These are phyloP conservation scores for Tuta absoluta DNA, from an alignment of 2,888 invertebrate genomes.

Conservation along the genomic window DNA sequence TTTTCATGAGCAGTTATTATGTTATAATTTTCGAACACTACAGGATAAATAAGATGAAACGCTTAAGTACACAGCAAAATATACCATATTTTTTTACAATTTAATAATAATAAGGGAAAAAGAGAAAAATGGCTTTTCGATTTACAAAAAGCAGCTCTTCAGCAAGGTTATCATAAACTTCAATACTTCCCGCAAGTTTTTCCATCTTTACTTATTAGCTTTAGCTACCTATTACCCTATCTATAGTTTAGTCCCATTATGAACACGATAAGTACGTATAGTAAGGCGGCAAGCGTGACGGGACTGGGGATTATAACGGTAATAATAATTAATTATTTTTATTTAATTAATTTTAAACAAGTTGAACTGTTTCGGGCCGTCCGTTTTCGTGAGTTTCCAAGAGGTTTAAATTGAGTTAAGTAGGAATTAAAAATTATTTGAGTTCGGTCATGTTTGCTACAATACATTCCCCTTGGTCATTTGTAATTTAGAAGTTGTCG, in stretches of 20 bases:
- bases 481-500: neutral
- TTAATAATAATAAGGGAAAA: too few relatives aligned
- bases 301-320: slow-evolving; percentile 58
- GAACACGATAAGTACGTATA: slow-evolving; percentile 53
- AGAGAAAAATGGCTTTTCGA: too few relatives aligned
- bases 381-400: neutral
- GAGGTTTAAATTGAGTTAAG: slow-evolving; percentile 2
- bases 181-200: too few relatives aligned
- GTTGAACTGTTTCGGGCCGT: slow-evolving; percentile 27
- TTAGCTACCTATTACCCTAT: slow-evolving; percentile 39
- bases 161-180: too few relatives aligned
- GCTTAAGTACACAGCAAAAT: too few relatives aligned
- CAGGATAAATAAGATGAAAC: too few relatives aligned
- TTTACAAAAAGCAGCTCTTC: too few relatives aligned
- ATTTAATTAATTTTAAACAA: slow-evolving; percentile 56
- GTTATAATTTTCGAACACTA: neutral
- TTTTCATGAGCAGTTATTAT: slow-evolving; percentile 39
- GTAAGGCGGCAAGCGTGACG: slow-evolving; percentile 61
- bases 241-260: slow-evolving; percentile 44
- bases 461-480: neutral
- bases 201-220: too few relatives aligned
- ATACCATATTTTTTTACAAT: too few relatives aligned
- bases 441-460: neutral
- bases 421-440: neutral
- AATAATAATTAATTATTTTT: slow-evolving; percentile 58